Evolutionary conservation across 2,113 vertebrate species (phyloP), one percentile per base, ranked within the genome.

Genomic region (Sander vitreus): DNA sequence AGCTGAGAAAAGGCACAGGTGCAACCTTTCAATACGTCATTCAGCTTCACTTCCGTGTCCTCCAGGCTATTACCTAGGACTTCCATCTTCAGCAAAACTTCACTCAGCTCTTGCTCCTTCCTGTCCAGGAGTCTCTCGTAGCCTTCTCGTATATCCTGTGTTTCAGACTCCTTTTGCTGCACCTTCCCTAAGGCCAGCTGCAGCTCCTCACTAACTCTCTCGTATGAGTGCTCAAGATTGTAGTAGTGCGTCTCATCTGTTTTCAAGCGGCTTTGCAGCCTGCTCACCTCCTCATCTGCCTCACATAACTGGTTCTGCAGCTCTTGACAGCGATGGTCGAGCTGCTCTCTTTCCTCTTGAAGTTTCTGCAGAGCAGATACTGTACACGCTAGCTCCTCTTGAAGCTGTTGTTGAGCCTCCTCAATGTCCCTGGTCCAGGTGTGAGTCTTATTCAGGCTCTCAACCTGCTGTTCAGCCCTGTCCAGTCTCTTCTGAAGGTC

Each of bases 41-140:
- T 92, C 15, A 97, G 90, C 72, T 93, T 96, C 64, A 91, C 76
- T 83, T 97, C 97, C 0, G 96, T 95, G 89, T 97, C 97, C 84
- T 98, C 96, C 78, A 97, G 89, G 80, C 93, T 97, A 73, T 93
- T 97, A 25, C 96, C 97, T 60, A 96, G 85, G 63, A 96, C 94
- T 60, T 96, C 94, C 94, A 97, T 96, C 94, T 97, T 98, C 89
- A 97, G 91, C 80, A 97, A 88, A 65, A 96, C 94, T 81, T 98
- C 96, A n/a, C 89, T 95, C 76, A 98, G 94, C 80, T 97, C 97
- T 76, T 94, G 95, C 53, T 97, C 97, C 81, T 97, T 97, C 87
- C 93, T 94, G 36, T 96, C 95, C 16, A 98, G 92, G 18, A 92
- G 85, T 66, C 93, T 95, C 81, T 96, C 91, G 0, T 97, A 96